phyloP scores from a whole-genome alignment of 2,113 vertebrate species.

The Casuarius casuarius region DNA sequence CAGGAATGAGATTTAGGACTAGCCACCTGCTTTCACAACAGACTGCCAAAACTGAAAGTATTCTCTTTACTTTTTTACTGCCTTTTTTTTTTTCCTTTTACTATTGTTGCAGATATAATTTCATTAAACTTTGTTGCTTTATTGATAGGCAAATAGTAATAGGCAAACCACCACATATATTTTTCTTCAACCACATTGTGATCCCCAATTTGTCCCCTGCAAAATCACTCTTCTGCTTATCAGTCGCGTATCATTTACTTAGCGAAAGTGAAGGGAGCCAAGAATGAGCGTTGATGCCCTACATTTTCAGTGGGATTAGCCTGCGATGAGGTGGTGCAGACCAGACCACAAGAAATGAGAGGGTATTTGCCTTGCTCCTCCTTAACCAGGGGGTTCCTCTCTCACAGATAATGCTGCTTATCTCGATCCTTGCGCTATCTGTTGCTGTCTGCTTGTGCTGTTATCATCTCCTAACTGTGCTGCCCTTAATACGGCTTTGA shows the following conservation, averaged over 20 bases:
- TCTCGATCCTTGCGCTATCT: neutral
- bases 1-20: constrained; percentile 43
- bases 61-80: constrained; percentile 19
- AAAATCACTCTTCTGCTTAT: neutral
- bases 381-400: rapidly evolving
- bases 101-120: neutral
- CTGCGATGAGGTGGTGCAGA: neutral
- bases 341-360: neutral
- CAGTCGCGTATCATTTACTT: neutral
- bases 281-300: rapidly evolving
- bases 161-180: rapidly evolving
- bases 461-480: neutral
- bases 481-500: neutral
- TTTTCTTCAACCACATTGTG: neutral
- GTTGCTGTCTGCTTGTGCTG: neutral
- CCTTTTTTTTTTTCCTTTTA: neutral
- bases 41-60: constrained; percentile 22
- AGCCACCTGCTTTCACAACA: constrained; percentile 59
- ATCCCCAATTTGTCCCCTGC: rapidly evolving
- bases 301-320: neutral
- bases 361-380: neutral
- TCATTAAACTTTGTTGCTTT: neutral
- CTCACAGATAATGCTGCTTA: neutral
- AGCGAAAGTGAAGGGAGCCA: neutral
- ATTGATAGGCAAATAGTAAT: neutral